Conservation (phyloP, 2,113 vertebrate species). For the Callopanchax toddi region DNA sequence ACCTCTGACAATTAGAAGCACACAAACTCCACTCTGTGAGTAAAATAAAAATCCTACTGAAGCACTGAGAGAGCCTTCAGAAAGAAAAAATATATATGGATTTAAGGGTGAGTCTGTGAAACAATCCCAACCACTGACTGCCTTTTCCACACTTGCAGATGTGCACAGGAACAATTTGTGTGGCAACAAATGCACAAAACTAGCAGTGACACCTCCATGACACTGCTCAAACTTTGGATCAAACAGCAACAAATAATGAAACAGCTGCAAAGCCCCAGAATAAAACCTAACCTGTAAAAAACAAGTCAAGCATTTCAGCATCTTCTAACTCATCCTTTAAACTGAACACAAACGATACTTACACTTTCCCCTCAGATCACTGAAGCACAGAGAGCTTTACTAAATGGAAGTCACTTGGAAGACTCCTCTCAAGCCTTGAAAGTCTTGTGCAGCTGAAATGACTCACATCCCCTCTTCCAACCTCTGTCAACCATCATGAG, state of each 20-base stretch:
- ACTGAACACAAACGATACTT: conserved; percentile 69
- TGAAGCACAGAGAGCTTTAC: conserved; percentile 46
- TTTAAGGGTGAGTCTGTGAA: conserved; percentile 16
- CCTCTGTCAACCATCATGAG: conserved; percentile 88
- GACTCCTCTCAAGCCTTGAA: conserved; percentile 64
- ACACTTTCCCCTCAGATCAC: conserved; percentile 65
- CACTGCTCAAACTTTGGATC: conserved; percentile 3
- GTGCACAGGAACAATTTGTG: conserved; percentile 10
- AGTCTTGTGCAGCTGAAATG: conserved; percentile 78
- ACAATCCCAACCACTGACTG: conserved; percentile 10
- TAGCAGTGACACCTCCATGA: conserved; percentile 12
- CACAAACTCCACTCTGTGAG: neutral
- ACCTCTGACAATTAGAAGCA: conserved; percentile 2
- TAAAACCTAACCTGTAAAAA: neutral
- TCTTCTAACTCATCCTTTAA: conserved; percentile 3
- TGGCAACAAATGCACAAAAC: conserved; percentile 16
- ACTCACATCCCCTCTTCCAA: conserved; percentile 80
- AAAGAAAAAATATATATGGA: neutral
- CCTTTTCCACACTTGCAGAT: conserved; percentile 8
- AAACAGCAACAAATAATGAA: conserved; percentile 5
- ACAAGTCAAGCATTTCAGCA: conserved; percentile 7
- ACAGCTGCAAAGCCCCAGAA: neutral
- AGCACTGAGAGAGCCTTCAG: neutral
- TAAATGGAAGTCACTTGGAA: conserved; percentile 63
- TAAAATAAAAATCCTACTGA: conserved; percentile 4